Evolutionary conservation across 2,113 vertebrate species (phyloP), one percentile per base, ranked within the genome.

Genomic region (Callocephalon fimbriatum): DNA sequence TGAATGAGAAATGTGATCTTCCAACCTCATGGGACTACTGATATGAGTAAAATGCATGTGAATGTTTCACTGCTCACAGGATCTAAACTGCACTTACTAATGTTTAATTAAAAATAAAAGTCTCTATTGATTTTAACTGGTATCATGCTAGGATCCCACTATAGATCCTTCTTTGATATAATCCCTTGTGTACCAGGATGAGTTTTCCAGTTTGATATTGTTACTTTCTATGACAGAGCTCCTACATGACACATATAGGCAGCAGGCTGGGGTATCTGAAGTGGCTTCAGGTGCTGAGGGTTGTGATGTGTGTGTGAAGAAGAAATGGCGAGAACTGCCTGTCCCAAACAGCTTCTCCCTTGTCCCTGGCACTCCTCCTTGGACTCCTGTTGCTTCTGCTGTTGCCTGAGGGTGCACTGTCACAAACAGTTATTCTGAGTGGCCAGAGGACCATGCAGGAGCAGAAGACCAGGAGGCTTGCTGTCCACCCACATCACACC

Each of bases 191-290:
- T 73, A 50, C 4, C 13, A 59, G 50, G 54, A 45, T 90, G 59
- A 68, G 8, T 76, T 42, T 88, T 83, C 35, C 65, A 16, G 25
- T 75, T 86, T 68, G n/a, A 18, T 27, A 10, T 17, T 47, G 25
- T 22, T 66, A 31, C 37, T 77, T 87, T 45, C 42, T 29, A 14
- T n/a, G 14, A 45, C 68, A 50, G 71, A 73, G 48, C 16, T 31
- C 0, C 1, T 61, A 13, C 0, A 3, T 25, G 27, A 62, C 70
- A 42, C 15, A 7, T 37, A 32, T 44, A 47, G n/a, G 31, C 27
- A 79, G 50, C 0, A 5, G 54, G 40, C 21, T 0, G 0, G 27
- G 16, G 6, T 58, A 35, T 54, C 56, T 75, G 61, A 82, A 15
- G 13, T 67, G 42, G 47, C 47, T 54, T 72, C 32, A 10, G 47